phyloP scores from a whole-genome alignment of 2,113 vertebrate species.

The Plotosus lineatus region DNA sequence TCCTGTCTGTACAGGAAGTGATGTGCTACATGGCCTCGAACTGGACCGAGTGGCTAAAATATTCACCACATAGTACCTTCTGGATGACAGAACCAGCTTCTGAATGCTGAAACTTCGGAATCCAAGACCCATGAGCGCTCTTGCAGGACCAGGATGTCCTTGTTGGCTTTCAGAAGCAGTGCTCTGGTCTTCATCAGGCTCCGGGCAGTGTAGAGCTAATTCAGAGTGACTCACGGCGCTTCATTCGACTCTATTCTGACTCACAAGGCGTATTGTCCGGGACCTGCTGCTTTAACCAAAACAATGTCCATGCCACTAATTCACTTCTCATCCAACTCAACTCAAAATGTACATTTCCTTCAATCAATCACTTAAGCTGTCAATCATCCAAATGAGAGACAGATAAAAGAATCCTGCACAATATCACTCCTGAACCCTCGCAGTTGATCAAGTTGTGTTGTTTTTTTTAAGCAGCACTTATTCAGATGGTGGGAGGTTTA shows the following conservation, averaged over 20 bases:
- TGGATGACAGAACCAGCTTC: background rate
- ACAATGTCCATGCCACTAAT: background rate
- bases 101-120: background rate
- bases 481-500: too few species aligned
- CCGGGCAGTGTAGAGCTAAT: background rate
- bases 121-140: background rate
- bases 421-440: too few species aligned
- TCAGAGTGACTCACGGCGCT: constrained; percentile 7
- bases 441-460: too few species aligned
- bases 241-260: too few species aligned
- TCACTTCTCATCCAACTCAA: background rate
- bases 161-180: background rate
- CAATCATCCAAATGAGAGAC: too few species aligned
- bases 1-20: background rate
- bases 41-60: background rate
- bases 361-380: too few species aligned
- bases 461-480: too few species aligned
- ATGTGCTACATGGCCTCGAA: background rate
- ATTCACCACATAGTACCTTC: background rate
- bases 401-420: too few species aligned
- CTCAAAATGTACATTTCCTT: background rate
- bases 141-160: background rate
- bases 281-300: background rate
- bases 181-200: background rate
- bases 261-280: too few species aligned